phyloP scores from a whole-genome alignment of 2,888 invertebrate species.

The Cataglyphis albicans region DNA sequence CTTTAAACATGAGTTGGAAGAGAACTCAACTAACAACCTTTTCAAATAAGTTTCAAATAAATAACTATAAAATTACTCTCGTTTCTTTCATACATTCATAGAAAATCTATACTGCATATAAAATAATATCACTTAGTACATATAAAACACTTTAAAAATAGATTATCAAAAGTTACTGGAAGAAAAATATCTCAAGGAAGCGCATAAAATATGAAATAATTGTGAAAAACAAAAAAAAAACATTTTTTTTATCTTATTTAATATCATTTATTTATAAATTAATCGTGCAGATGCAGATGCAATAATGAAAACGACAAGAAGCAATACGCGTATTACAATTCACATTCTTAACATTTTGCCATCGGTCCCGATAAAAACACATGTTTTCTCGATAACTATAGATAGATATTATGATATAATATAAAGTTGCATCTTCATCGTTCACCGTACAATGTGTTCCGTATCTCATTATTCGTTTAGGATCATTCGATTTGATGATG shows the following conservation, averaged over 20 bases:
- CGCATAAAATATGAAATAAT: neutral
- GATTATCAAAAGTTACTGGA: neutral
- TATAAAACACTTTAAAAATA: neutral
- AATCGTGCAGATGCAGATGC: constrained; percentile 86
- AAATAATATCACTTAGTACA: neutral
- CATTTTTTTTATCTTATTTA: constrained; percentile 69
- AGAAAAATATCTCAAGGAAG: neutral
- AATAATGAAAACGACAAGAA: constrained; percentile 86
- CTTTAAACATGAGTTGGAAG: neutral
- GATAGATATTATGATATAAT: constrained; percentile 83
- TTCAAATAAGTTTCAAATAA: neutral
- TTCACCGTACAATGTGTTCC: constrained; percentile 66
- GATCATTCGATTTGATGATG: constrained; percentile 66
- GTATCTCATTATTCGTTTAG: constrained; percentile 56
- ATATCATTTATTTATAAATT: constrained; percentile 86
- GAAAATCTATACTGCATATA: neutral
- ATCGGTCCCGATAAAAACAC: constrained; percentile 82
- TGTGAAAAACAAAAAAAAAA: neutral
- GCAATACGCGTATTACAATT: constrained; percentile 85
- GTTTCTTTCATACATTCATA: neutral
- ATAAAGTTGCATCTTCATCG: constrained; percentile 82
- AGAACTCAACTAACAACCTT: neutral
- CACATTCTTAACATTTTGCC: constrained; percentile 81
- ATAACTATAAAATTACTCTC: neutral
- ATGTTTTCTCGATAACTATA: constrained; percentile 80